These are phyloP conservation scores for Holacanthus passer DNA, from an alignment of 2,113 vertebrate genomes.

Conservation along the genomic window DNA sequence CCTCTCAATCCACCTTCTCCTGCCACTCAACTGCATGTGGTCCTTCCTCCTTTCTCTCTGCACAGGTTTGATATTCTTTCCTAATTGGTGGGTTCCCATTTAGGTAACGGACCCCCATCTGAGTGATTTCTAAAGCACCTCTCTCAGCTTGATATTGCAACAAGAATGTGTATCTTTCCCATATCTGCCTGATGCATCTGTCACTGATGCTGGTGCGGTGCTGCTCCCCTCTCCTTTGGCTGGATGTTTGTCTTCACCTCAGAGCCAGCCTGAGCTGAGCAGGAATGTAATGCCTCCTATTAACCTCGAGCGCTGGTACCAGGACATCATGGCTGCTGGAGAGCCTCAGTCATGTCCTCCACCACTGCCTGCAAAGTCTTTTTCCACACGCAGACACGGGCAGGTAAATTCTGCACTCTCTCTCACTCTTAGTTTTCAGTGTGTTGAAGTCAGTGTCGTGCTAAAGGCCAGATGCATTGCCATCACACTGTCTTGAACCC, in stretches of 20 bases:
- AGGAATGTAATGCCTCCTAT: slow-evolving; percentile 83
- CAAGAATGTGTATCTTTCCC: slow-evolving; percentile 17
- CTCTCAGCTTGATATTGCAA: slow-evolving; percentile 10
- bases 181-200: slow-evolving; percentile 49
- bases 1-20: slow-evolving; percentile 79
- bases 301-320: slow-evolving; percentile 89
- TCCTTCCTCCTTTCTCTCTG: slow-evolving; percentile 81
- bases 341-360: slow-evolving; percentile 88
- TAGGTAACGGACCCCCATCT: not conserved
- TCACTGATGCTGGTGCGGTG: slow-evolving; percentile 55
- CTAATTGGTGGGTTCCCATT: not conserved
- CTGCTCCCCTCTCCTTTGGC: slow-evolving; percentile 43
- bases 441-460: not conserved
- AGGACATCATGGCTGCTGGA: slow-evolving; percentile 88
- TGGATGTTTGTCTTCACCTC: slow-evolving; percentile 70
- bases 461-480: not conserved
- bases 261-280: slow-evolving; percentile 85
- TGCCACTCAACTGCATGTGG: slow-evolving; percentile 79
- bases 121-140: not conserved
- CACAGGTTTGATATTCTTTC: slow-evolving; percentile 85
- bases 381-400: slow-evolving; percentile 86
- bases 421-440: slow-evolving; percentile 13
- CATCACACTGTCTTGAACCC: not conserved
- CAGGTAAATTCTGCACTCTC: slow-evolving; percentile 87
- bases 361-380: slow-evolving; percentile 92